Percentiles rank a stretch among this genome's conserved stretches.
Conservation (phyloP, 2,113 vertebrate genomes). For the Lota lota region DNA sequence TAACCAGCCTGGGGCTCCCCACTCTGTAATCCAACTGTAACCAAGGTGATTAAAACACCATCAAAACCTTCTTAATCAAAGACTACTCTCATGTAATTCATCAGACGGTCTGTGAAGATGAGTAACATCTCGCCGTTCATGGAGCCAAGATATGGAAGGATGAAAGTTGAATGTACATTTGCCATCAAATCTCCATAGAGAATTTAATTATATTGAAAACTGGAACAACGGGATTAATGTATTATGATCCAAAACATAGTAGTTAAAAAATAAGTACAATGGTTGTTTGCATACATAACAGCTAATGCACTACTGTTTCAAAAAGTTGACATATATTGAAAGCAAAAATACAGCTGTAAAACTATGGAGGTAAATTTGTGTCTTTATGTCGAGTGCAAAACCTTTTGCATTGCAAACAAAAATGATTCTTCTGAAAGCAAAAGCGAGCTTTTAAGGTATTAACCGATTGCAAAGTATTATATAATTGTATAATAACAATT, state of each 20-base stretch:
- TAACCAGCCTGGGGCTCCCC: constrained; percentile 44
- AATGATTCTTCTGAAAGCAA: too few species aligned
- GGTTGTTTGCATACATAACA: background rate
- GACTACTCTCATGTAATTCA: constrained; percentile 60
- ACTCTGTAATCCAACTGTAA: constrained; percentile 52
- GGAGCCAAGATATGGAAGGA: constrained; percentile 32
- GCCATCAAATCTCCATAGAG: constrained; percentile 27
- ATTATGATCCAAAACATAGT: background rate
- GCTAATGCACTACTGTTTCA: background rate
- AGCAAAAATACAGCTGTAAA: too few species aligned
- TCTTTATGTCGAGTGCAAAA: too few species aligned
- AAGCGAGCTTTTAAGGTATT: background rate
- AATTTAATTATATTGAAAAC: constrained; percentile 30
- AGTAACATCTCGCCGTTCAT: constrained; percentile 36
- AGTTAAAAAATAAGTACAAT: background rate
- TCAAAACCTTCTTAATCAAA: constrained; percentile 62
- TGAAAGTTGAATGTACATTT: constrained; percentile 12
- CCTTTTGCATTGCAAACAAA: too few species aligned
- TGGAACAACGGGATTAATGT: constrained; percentile 19
- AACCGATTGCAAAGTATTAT: background rate
- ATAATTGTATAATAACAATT: background rate
- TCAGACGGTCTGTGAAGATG: constrained; percentile 30
- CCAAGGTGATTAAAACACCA: constrained; percentile 57
- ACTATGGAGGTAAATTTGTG: too few species aligned
- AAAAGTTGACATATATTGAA: too few species aligned